Evolutionary conservation across 2,888 invertebrate species (phyloP).

Genomic region (Pachliopta kotzebuea): DNA sequence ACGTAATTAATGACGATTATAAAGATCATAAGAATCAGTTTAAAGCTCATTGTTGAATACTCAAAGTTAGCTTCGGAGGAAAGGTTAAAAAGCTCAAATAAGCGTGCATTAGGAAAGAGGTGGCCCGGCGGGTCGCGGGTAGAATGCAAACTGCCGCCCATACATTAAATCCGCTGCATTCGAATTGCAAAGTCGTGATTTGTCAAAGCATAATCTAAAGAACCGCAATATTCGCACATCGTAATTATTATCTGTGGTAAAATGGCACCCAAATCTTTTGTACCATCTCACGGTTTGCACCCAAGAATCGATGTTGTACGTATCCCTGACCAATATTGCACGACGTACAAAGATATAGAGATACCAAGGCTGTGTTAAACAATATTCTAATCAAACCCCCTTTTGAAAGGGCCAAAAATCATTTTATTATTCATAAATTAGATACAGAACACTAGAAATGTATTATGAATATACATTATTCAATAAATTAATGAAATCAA

Average conservation of each 20-base stretch:
- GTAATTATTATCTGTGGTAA: constrained; percentile 78
- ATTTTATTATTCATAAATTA: background rate
- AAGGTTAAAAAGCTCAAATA: constrained; percentile 81
- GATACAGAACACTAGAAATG: background rate
- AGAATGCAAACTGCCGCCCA: constrained; percentile 81
- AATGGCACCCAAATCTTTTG: constrained; percentile 72
- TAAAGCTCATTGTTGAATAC: constrained; percentile 76
- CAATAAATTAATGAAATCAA: background rate
- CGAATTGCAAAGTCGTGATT: constrained; percentile 81
- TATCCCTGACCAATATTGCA: constrained; percentile 29
- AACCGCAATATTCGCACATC: constrained; percentile 80
- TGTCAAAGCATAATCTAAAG: constrained; percentile 80
- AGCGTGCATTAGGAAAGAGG: constrained; percentile 81
- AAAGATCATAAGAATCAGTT: constrained; percentile 58
- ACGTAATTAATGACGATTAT: constrained; percentile 54
- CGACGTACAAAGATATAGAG: constrained; percentile 5
- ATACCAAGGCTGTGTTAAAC: background rate
- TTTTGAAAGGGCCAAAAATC: background rate
- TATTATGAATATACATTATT: background rate
- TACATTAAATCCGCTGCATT: constrained; percentile 80
- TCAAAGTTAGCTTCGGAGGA: constrained; percentile 72
- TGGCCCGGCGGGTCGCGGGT: constrained; percentile 77
- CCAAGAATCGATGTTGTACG: constrained; percentile 33
- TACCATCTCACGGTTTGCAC: constrained; percentile 55
- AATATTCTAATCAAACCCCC: background rate